Base-by-base conservation (phyloP, 2,113 vertebrate genomes). In the Eulemur rufifrons region DNA sequence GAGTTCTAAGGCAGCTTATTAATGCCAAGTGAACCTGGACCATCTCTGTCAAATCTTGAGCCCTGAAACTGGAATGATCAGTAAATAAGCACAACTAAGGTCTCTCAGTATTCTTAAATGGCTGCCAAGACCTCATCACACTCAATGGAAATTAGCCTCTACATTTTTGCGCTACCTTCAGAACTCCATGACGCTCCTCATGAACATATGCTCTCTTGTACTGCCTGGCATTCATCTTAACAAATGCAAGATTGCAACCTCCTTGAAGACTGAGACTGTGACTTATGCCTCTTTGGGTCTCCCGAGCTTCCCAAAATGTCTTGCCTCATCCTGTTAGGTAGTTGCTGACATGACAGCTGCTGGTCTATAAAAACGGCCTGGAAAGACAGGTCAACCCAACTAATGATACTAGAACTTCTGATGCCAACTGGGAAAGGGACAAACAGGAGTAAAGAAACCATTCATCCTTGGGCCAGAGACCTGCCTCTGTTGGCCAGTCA, bases 1-100 rank as follows among this genome's bases (percentile, higher is more conserved):
- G 54, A 76, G 42, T 86, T 83, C 63, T 61, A 45, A 92, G 84
- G 69, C 27, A 37, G 81, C 45, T 77, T 90, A 74, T 89, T 69
- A 45, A 86, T 94, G 89, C 69, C 54, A 94, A 97, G 34, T 80
- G 10, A 94, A 83, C 95, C 42, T 94, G 15, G 17, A 63, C 68
- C 82, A 93, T 77, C 92, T 98, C 42, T 37, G 86, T 94, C 83
- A 98, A 89, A 90, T 88, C 94, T 94, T 78, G 74, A 97, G 86
- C 32, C 91, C 81, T 74, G n/a, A 93, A 93, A 74, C 78, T 0
- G 18, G 64, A 87, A 87, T 6, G 73, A 73, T 32, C 76, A 73
- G 42, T 81, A 66, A 92, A 93, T 39, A 73, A 89, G 84, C 81
- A 95, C 83, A 54, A 54, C 39, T 25, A 4, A 91, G 56, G 50